Base-by-base conservation (phyloP, 2,888 invertebrate genomes). In the Synanthedon vespiformis region DNA sequence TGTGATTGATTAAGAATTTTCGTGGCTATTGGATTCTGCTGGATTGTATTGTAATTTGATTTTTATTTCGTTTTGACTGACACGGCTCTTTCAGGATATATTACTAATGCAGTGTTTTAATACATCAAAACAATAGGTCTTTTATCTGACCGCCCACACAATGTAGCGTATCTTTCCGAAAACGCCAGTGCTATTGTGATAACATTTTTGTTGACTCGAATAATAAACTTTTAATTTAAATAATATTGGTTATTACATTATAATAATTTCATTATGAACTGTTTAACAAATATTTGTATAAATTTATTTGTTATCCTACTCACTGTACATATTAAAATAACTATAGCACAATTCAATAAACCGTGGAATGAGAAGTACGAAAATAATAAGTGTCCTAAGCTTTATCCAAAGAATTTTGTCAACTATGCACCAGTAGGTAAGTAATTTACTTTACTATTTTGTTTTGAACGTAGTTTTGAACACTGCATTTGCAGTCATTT, bases 371-470 rank as follows among this genome's bases (percentile, higher is more conserved):
- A 86, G 54, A 86, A 83, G 62, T 85, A 85, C 65, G 89, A 86
- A 65, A 83, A 67, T 66, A 82, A 83, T 61, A 75, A 87, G 53
- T 90, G 90, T 61, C 88, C 89, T 1, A 87, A 85, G 59, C 67
- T 90, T 27, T 89, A 86, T 66, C 89, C 88, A 2, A 87, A 80
- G 64, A 86, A 89, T 64, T 90, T 89, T 59, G 75, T 83, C 27
- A 89, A 89, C 62, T 89, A 83, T 67, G 83, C 88, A 51, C 90
- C 90, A 57, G 79, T 81, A 52, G 90, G 90, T 77, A 85, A 89
- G 85, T 75, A 10, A 14, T 14, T 47, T 34, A 34, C 34, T 10
- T 34, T 12, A 34, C 4, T n/a, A 49, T 16, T 5, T 12, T 16
- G 10, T 49, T 10, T 49, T 18, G 3, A 14, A 14, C 6, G 11